Base-by-base conservation (phyloP, 1,140 invertebrate genomes). In the Euborellia annulipes region DNA sequence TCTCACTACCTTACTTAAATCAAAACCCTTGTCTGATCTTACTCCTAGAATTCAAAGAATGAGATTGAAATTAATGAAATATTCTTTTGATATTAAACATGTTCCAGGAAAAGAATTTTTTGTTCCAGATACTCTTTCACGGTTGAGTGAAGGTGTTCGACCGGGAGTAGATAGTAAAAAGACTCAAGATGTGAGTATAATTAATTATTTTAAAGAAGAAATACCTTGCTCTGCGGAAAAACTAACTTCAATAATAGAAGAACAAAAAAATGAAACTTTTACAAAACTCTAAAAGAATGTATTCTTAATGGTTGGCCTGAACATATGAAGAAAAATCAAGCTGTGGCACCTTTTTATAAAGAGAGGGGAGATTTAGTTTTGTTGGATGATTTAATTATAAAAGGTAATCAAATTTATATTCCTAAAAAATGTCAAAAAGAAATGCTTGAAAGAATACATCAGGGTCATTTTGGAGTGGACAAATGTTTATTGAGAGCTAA, bases 391-490 rank as follows among this genome's bases (percentile, higher is more conserved):
- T 34, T 34, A 34, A 9, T 34, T 34, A 14, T 34, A 14, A 51
- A 50, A 41, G 50, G 52, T 11, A 6, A 36, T n/a, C 13, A 43
- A 27, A 40, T 54, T 3, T 50, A 56, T 2, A 57, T 59, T 20
- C 56, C 54, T 6, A 21, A 41, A 23, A 47, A 30, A 36, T 41
- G 52, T 16, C 34, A 52, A 37, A 17, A 37, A 27, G 43, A 48
- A 37, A 53, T 55, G 39, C 32, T 59, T 18, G 22, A 49, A 41
- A 41, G 48, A 32, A 43, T 63, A 21, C 61, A 63, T 36, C 49
- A 55, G 7, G 54, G 54, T 6, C 60, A 64, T 40, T 34, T 59
- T 14, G 62, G 62, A 1, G 52, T 61, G 20, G 60, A 62, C 34
- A 52, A 55, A 20, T 57, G 55, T 18, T 57, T 57, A 41, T 22